Conservation (phyloP, 23 tunicate genomes). For the Halocynthia roretzi region DNA sequence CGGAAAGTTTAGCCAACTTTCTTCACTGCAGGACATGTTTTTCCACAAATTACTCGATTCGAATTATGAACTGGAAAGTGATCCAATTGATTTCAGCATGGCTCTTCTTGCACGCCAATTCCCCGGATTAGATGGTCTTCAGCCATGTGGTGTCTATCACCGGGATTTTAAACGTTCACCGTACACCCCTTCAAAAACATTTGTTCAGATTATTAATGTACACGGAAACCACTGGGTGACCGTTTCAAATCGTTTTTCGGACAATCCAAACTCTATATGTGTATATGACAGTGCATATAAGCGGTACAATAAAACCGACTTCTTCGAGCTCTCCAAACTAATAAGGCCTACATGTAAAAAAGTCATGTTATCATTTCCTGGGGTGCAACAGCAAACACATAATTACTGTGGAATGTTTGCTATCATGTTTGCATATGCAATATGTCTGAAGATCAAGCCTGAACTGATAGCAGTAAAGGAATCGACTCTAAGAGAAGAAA, state of each 20-base stretch:
- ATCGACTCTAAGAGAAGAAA: too few species aligned
- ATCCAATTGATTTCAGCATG: too few species aligned
- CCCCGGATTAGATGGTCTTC: not conserved
- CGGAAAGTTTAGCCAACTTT: too few species aligned
- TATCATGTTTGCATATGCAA: not conserved
- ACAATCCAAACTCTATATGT: not conserved
- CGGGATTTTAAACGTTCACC: too few species aligned
- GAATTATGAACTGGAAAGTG: not conserved
- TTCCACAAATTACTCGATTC: not conserved
- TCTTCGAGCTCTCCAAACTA: not conserved
- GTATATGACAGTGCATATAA: not conserved
- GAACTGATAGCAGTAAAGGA: too few species aligned
- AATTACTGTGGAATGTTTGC: not conserved
- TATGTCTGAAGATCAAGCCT: too few species aligned
- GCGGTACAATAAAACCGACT: not conserved
- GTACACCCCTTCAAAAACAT: not conserved
- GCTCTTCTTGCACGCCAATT: too few species aligned
- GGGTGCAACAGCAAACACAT: not conserved
- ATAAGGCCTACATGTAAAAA: not conserved
- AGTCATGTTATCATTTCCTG: not conserved
- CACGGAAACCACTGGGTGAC: not conserved
- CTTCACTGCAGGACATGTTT: too few species aligned
- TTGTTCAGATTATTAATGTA: not conserved
- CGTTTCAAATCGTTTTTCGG: not conserved
- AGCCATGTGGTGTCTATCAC: not conserved